A percentile compares a stretch with the other conserved stretches of the same genome.
phyloP scores from a whole-genome alignment of 2,797 vertebrate species.

The Acestrorhynchus altus region DNA sequence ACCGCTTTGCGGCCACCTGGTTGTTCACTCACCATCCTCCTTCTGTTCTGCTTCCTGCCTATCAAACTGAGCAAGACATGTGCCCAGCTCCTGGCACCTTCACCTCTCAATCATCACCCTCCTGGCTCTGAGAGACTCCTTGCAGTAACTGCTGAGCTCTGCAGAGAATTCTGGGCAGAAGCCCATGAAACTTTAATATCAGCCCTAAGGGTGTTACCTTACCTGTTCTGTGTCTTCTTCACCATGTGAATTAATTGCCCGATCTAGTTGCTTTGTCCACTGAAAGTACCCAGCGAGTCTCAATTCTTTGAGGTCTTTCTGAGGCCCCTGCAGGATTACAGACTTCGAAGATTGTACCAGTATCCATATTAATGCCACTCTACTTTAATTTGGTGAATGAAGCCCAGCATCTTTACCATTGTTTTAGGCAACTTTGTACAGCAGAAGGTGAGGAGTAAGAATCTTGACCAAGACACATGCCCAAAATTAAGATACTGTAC shows the following conservation, averaged over 20 bases:
- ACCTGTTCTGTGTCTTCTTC: conserved; percentile 77
- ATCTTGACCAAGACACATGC: neutral
- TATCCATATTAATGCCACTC: neutral
- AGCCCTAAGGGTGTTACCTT: conserved; percentile 77
- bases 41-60: conserved; percentile 52
- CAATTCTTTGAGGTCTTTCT: neutral
- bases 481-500: neutral
- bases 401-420: neutral
- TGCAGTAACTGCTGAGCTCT: conserved; percentile 42
- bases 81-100: conserved; percentile 34
- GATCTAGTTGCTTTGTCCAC: conserved; percentile 48
- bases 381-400: neutral
- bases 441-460: neutral
- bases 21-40: conserved; percentile 68
- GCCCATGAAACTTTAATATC: conserved; percentile 81
- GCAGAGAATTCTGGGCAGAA: conserved; percentile 70
- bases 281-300: neutral
- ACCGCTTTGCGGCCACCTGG: no score
- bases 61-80: conserved; percentile 49
- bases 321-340: neutral
- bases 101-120: conserved; percentile 39
- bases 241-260: conserved; percentile 56
- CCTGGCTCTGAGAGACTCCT: conserved; percentile 54
- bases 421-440: neutral
- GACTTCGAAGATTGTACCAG: neutral